Conservation (phyloP, 2,113 vertebrate genomes). For the Amphiprion percula region DNA sequence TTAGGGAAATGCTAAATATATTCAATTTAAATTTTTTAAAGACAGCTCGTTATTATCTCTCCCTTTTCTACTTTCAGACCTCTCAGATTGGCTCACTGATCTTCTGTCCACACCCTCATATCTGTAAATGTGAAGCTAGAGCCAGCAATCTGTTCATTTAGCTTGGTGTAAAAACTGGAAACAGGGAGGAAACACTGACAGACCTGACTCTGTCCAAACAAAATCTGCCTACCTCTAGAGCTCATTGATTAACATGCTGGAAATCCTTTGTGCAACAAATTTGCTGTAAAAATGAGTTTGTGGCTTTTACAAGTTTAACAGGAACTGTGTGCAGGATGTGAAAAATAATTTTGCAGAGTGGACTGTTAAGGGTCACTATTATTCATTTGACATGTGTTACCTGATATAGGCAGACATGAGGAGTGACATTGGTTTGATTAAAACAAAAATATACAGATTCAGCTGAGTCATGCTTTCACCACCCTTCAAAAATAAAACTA, state of each 20-base stretch:
- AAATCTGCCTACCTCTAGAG: background rate
- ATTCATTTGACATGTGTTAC: too few relatives aligned
- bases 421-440: too few relatives aligned
- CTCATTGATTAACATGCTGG: background rate
- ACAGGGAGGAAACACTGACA: background rate
- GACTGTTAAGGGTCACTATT: too few relatives aligned
- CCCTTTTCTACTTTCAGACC: too few relatives aligned
- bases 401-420: too few relatives aligned
- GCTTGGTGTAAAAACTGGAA: background rate
- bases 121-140: background rate
- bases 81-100: background rate
- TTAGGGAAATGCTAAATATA: background rate
- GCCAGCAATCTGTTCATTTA: background rate
- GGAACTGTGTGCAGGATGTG: background rate
- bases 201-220: background rate
- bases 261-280: background rate
- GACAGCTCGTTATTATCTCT: background rate
- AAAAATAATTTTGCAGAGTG: too few relatives aligned
- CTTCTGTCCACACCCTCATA: background rate
- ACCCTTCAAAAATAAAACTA: too few relatives aligned
- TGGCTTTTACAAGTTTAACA: background rate
- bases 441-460: too few relatives aligned
- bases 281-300: background rate
- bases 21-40: background rate
- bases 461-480: too few relatives aligned